Conservation (phyloP, 1,140 invertebrate species). For the Eurytemora carolleeae region DNA sequence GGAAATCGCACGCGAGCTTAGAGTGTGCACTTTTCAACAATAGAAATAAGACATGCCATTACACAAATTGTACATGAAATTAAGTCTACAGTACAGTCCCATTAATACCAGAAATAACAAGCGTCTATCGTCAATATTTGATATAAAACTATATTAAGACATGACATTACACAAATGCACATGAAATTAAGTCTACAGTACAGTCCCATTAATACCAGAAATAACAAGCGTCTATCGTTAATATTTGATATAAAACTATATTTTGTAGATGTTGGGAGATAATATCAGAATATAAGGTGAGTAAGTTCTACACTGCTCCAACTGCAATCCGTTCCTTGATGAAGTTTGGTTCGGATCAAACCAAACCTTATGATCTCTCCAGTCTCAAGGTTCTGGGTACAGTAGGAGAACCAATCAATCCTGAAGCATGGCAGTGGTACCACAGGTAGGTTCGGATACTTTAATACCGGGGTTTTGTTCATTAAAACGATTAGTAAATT, state of each 20-base stretch:
- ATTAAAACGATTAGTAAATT: no score
- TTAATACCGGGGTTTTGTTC: no score
- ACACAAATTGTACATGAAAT: no score
- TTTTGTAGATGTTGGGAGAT: slow-evolving; percentile 60
- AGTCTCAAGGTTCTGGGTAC: slow-evolving; percentile 66
- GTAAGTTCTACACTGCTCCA: slow-evolving; percentile 93
- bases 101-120: no score
- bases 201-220: not conserved
- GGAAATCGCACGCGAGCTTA: no score
- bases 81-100: no score
- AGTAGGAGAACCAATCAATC: slow-evolving; percentile 92
- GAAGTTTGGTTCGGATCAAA: slow-evolving; percentile 43
- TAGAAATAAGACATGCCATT: no score
- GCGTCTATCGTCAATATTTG: no score
- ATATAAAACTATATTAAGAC: no score
- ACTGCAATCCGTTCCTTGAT: slow-evolving; percentile 90
- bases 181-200: no score
- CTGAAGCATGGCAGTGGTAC: slow-evolving; percentile 96
- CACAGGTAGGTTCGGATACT: slow-evolving; percentile 45
- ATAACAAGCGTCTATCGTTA: slow-evolving; percentile 23
- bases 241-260: slow-evolving; percentile 28
- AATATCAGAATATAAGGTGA: slow-evolving; percentile 81
- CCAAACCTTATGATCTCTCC: slow-evolving; percentile 32
- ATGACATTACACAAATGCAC: no score
- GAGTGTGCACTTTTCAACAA: no score